Evolutionary conservation across 2,113 vertebrate species (phyloP).

Genomic region (Pleuronectes platessa): DNA sequence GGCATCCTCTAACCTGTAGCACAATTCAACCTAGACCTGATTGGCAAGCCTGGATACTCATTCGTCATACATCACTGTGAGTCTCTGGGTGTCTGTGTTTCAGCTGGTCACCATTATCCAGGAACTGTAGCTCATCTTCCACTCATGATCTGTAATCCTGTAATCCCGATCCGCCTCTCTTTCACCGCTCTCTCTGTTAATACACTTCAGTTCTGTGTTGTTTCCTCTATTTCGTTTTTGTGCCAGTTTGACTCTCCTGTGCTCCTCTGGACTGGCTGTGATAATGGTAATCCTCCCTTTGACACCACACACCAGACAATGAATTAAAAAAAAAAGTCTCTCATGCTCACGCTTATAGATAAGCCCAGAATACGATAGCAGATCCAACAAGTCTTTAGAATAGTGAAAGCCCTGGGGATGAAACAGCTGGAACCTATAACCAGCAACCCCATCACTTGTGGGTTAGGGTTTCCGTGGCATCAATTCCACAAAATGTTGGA

Average conservation of each 20-base stretch:
- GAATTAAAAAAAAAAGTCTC: constrained; percentile 30
- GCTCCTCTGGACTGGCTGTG: constrained; percentile 47
- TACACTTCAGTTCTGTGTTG: constrained; percentile 21
- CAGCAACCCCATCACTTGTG: not conserved
- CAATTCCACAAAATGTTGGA: no score
- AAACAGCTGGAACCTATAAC: not conserved
- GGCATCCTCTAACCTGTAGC: not conserved
- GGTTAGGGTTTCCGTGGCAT: no score
- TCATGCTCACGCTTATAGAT: not conserved
- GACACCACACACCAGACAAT: constrained; percentile 57
- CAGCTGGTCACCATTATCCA: constrained; percentile 12
- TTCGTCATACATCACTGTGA: not conserved
- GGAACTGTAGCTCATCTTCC: not conserved
- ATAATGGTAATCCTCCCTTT: constrained; percentile 56
- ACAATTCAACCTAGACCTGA: not conserved
- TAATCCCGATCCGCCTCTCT: not conserved
- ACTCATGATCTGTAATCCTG: constrained; percentile 3
- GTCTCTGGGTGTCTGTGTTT: not conserved
- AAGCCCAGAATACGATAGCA: not conserved
- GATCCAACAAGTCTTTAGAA: constrained; percentile 4
- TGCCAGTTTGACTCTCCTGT: constrained; percentile 44
- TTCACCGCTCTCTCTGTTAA: not conserved
- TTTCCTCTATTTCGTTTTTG: not conserved
- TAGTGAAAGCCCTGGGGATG: not conserved
- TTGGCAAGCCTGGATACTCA: not conserved